A percentile compares a stretch with the other conserved stretches of the same genome.
These are phyloP conservation scores for Cephus runcator DNA, from an alignment of 2,888 invertebrate species.

Conservation along the genomic window DNA sequence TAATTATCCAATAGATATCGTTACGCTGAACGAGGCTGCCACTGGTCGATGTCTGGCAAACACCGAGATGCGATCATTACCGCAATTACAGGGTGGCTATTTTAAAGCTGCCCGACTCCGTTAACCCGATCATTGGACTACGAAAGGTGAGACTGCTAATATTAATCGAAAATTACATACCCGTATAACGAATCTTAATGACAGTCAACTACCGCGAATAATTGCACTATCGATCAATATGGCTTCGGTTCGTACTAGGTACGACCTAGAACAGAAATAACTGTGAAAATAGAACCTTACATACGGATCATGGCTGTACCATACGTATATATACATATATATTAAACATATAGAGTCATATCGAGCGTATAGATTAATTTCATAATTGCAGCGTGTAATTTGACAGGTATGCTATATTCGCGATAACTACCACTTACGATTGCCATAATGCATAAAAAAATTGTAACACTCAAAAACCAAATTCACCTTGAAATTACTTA, in stretches of 20 bases:
- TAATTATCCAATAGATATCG: not conserved
- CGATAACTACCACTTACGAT: not conserved
- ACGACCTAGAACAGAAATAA: conserved; percentile 51
- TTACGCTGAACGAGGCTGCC: not conserved
- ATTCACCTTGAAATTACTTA: not conserved
- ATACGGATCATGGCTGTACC: not conserved
- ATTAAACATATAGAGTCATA: not conserved
- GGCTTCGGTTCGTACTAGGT: conserved; percentile 36
- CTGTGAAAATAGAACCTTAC: not conserved
- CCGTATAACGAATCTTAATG: not conserved
- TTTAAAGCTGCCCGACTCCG: not conserved
- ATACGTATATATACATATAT: not conserved
- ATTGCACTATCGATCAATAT: conserved; percentile 44
- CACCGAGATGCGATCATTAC: not conserved
- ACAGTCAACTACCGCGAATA: conserved; percentile 10
- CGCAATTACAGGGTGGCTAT: not conserved
- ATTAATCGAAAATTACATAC: not conserved
- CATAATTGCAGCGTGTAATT: not conserved
- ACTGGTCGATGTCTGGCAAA: not conserved
- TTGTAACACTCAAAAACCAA: not conserved
- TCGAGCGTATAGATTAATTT: not conserved
- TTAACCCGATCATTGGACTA: not conserved
- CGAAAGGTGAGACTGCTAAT: not conserved
- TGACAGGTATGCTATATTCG: not conserved
- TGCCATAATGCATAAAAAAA: not conserved